A percentile compares a stretch with the other conserved stretches of the same genome.
phyloP scores from a whole-genome alignment of 64 coral and sea anemone species.

The Porites australiensis region DNA sequence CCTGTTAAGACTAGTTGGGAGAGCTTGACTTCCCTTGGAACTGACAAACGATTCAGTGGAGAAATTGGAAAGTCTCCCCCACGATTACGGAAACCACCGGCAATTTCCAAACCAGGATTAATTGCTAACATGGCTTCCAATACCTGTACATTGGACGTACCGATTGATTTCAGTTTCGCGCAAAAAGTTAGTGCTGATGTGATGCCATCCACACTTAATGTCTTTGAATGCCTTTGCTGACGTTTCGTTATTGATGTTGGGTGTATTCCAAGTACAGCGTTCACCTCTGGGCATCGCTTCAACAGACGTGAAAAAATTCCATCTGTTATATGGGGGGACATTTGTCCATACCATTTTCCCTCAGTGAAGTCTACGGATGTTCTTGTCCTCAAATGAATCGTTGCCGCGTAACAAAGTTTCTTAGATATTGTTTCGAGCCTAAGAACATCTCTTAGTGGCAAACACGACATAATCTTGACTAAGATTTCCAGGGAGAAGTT shows the following conservation, averaged over 20 bases:
- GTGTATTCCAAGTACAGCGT: conserved; percentile 56
- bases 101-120: conserved; percentile 70
- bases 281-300: conserved; percentile 56
- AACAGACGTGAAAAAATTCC: conserved; percentile 53
- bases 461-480: conserved; percentile 61
- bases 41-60: conserved; percentile 33
- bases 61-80: conserved; percentile 63
- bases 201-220: conserved; percentile 57
- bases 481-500: conserved; percentile 61
- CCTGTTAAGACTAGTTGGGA: conserved; percentile 56
- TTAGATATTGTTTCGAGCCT: conserved; percentile 32
- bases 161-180: conserved; percentile 55
- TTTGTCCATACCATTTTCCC: conserved; percentile 70
- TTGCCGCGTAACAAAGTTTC: conserved; percentile 47
- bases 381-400: conserved; percentile 56
- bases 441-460: conserved; percentile 47
- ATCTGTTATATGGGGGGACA: conserved; percentile 45
- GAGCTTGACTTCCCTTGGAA: conserved; percentile 39
- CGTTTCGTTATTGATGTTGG: conserved; percentile 45
- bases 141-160: conserved; percentile 65
- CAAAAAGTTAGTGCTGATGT: conserved; percentile 61
- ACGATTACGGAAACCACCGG: conserved; percentile 63
- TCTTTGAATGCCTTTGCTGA: conserved; percentile 42
- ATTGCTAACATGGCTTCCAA: conserved; percentile 77
- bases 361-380: conserved; percentile 57